Evolutionary conservation across 2,797 vertebrate genomes (phyloP), one percentile per base, ranked within the genome.

Genomic region (Protosalanx chinensis): DNA sequence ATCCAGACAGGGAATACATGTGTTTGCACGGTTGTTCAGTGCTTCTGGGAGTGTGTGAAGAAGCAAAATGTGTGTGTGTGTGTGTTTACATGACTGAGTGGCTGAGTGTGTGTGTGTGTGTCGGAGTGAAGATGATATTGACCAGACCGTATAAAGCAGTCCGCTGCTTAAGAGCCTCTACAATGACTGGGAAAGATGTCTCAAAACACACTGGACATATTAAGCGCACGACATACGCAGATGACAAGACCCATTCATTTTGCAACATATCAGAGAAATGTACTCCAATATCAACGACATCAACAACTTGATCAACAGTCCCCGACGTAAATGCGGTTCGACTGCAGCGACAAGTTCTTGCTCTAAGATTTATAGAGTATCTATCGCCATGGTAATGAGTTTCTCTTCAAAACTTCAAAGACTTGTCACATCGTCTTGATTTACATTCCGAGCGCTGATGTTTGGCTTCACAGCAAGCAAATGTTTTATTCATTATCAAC

Each of bases 401-500:
- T 72, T 75, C 72, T 72, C 61, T 61, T 71, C 68, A n/a, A 83
- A 78, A 81, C 70, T 62, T 70, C 68, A 62, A 70, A 51, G 58
- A 30, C 76, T n/a, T 78, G 75, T 81, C 82, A 84, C 81, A 79
- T 78, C 32, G 0, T 69, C 46, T 78, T 83, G 76, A 88, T 90
- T 88, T 86, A 82, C 69, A 89, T 87, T 86, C 84, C 81, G 46
- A 5, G 56, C 59, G 71, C 74, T 67, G 74, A 80, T 84, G 76
- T 79, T 81, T 75, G 69, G 65, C n/a, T n/a, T 71, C 84, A 82
- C 72, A 78, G 85, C 82, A 89, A 89, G 89, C 85, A 91, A 77
- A 91, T 91, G 81, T 90, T 90, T 92, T 88, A 91, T 91, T 91
- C 86, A 90, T 89, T 80, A 82, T 74, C 72, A 75, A 85, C 75